Conservation (phyloP, 2,113 vertebrate genomes). For the Coptodon bakossiorum region DNA sequence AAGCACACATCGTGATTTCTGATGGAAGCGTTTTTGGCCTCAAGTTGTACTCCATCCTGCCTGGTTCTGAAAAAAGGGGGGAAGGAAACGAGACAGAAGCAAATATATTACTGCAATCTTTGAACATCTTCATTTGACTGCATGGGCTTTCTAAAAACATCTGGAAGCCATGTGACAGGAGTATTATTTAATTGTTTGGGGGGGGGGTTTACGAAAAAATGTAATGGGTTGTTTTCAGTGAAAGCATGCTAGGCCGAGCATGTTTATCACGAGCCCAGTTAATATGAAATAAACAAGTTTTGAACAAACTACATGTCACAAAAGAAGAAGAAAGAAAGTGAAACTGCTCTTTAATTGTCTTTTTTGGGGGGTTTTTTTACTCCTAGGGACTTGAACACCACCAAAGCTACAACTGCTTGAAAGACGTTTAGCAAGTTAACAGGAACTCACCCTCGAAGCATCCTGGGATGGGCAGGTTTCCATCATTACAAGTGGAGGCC, state of each 20-base stretch:
- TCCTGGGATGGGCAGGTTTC: constrained; percentile 73
- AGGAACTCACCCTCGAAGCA: constrained; percentile 78
- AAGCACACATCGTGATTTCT: constrained; percentile 57
- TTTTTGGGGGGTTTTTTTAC: fast-evolving
- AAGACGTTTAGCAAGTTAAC: background rate
- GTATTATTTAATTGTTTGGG: background rate
- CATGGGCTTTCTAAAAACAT: background rate
- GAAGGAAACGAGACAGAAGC: background rate
- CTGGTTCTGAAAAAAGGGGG: constrained; percentile 41
- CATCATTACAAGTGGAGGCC: constrained; percentile 71
- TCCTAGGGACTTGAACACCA: background rate
- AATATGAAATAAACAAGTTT: background rate
- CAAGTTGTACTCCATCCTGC: constrained; percentile 19
- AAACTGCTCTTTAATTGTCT: background rate
- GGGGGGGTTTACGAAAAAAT: background rate
- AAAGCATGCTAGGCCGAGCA: background rate
- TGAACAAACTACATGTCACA: background rate
- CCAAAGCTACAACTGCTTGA: background rate
- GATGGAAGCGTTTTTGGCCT: constrained; percentile 53
- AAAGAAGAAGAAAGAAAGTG: background rate
- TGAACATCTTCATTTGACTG: background rate
- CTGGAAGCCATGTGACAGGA: background rate
- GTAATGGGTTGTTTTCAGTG: background rate
- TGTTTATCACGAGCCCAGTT: background rate
- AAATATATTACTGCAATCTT: background rate